These are phyloP conservation scores for Borostomias antarcticus DNA, from an alignment of 2,797 vertebrate species.

Conservation along the genomic window DNA sequence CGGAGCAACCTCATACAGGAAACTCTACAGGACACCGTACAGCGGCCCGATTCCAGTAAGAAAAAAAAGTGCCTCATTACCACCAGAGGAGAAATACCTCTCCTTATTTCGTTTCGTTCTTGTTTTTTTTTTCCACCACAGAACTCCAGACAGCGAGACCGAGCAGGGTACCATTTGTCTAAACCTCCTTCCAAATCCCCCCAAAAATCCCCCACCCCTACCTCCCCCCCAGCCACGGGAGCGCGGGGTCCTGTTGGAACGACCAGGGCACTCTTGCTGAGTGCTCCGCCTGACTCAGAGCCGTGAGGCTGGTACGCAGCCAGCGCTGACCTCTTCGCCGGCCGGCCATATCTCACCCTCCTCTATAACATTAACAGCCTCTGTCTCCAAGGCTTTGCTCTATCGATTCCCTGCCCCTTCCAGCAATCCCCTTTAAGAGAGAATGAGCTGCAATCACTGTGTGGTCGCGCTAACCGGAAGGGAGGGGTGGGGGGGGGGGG, in stretches of 20 bases:
- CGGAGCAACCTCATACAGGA: no score
- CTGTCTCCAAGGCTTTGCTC: constrained; percentile 58
- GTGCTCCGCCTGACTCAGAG: constrained; percentile 23
- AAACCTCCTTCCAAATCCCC: no score
- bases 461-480: constrained; percentile 29
- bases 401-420: constrained; percentile 68
- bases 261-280: constrained; percentile 7
- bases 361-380: constrained; percentile 66
- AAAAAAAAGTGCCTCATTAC: no score
- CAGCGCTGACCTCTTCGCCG: constrained; percentile 57
- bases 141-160: no score
- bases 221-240: no score
- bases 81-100: constrained; percentile 9
- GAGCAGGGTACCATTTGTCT: no score
- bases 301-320: constrained; percentile 45
- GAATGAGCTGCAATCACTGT: constrained; percentile 51
- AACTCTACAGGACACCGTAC: no score
- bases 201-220: no score
- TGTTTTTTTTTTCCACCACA: no score
- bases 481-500: constrained; percentile 16
- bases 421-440: constrained; percentile 62
- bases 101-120: no score
- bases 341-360: constrained; percentile 61
- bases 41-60: no score
- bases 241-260: background rate